A percentile compares a stretch with the other conserved stretches of the same genome.
phyloP scores from a whole-genome alignment of 2,113 vertebrate genomes.

The Neotoma lepida region DNA sequence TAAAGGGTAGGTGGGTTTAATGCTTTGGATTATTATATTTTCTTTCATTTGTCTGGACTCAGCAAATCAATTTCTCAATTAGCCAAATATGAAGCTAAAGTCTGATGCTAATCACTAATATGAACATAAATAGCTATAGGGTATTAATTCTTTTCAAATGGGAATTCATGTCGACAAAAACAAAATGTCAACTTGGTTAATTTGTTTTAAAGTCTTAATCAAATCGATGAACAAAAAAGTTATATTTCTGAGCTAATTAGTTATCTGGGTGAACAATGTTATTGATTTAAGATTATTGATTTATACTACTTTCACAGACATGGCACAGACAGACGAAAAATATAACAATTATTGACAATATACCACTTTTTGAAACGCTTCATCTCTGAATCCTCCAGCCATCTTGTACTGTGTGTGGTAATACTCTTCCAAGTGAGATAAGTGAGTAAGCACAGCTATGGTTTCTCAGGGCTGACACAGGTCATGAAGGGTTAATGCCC shows the following conservation, averaged over 20 bases:
- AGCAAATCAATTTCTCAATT: conserved; percentile 67
- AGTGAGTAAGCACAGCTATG: rapidly evolving
- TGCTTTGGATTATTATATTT: conserved; percentile 20
- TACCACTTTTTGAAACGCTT: background rate
- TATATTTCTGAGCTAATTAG: conserved; percentile 58
- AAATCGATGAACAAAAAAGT: conserved; percentile 59
- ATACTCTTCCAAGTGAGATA: background rate
- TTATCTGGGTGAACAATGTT: conserved; percentile 57
- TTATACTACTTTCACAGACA: conserved; percentile 19
- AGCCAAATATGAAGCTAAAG: conserved; percentile 39
- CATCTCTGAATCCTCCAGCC: background rate
- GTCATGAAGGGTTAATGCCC: background rate
- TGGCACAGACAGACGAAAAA: background rate
- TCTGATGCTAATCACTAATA: conserved; percentile 54
- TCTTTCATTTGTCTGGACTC: conserved; percentile 24
- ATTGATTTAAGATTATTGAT: conserved; percentile 67
- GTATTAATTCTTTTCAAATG: conserved; percentile 53
- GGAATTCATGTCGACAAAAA: conserved; percentile 61
- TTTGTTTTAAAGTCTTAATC: conserved; percentile 3
- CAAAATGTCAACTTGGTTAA: conserved; percentile 36
- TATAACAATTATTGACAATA: conserved; percentile 31
- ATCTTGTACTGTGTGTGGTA: background rate
- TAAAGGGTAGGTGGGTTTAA: background rate
- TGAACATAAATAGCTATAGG: conserved; percentile 41
- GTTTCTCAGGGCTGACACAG: background rate